These are phyloP conservation scores for Selenia dentaria DNA, from an alignment of 2,888 invertebrate genomes.

Conservation along the genomic window DNA sequence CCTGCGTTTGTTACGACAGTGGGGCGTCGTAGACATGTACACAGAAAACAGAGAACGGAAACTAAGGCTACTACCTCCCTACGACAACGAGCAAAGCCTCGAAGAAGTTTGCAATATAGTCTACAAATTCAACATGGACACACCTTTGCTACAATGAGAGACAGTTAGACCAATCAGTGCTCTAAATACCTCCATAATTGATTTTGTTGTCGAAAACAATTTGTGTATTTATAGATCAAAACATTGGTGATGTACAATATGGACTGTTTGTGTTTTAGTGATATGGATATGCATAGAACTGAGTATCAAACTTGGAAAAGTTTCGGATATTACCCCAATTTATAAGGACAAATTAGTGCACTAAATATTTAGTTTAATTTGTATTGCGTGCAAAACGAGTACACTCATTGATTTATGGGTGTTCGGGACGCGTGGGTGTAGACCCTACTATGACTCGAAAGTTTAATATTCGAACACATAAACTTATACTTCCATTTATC, in stretches of 20 bases:
- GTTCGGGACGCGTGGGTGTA: too few species aligned
- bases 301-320: too few species aligned
- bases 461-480: too few species aligned
- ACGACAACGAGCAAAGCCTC: constrained; percentile 44
- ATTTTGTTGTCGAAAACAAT: not conserved
- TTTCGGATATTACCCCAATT: too few species aligned
- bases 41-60: constrained; percentile 52
- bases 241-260: constrained; percentile 3
- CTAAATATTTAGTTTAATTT: too few species aligned
- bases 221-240: not conserved
- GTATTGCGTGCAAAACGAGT: too few species aligned
- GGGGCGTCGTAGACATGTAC: constrained; percentile 89
- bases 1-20: constrained; percentile 91
- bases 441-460: too few species aligned
- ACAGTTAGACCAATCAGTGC: not conserved
- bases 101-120: constrained; percentile 54
- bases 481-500: too few species aligned
- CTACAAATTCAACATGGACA: constrained; percentile 63
- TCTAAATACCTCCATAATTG: not conserved
- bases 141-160: constrained; percentile 55
- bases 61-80: constrained; percentile 53
- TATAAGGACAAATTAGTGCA: too few species aligned
- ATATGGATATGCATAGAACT: not conserved
- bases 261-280: too few species aligned
- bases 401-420: too few species aligned